phyloP scores from a whole-genome alignment of 2,888 invertebrate species.

The Andrena haemorrhoa region DNA sequence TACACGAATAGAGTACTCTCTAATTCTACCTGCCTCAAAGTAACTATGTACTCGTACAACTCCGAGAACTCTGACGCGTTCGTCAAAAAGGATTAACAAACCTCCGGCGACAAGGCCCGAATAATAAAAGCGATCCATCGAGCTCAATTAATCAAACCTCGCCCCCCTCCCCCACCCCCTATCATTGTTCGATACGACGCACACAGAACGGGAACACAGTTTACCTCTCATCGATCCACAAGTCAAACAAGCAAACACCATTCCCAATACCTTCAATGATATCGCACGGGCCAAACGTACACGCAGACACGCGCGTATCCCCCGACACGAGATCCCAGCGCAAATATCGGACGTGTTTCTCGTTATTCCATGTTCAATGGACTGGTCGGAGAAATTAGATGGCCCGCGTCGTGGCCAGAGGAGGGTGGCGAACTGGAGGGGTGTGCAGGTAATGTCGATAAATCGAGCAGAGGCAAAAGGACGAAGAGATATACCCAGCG shows the following conservation, averaged over 20 bases:
- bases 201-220: conserved; percentile 17
- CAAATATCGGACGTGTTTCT: conserved; percentile 14
- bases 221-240: conserved; percentile 19
- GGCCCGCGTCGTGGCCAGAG: conserved; percentile 12
- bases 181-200: conserved; percentile 1
- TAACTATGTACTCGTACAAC: not conserved
- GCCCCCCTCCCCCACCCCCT: not conserved
- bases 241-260: conserved; percentile 46
- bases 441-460: conserved; percentile 77
- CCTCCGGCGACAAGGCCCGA: not conserved
- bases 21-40: too few species aligned
- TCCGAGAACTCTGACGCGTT: not conserved
- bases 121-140: conserved; percentile 16
- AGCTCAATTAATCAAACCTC: conserved; percentile 27
- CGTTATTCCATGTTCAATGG: conserved; percentile 4
- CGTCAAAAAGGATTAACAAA: conserved; percentile 22
- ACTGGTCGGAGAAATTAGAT: conserved; percentile 51
- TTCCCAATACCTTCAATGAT: conserved; percentile 28
- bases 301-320: not conserved
- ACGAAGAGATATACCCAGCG: conserved; percentile 66
- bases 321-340: conserved; percentile 1
- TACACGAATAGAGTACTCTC: too few species aligned
- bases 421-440: not conserved
- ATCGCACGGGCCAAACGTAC: not conserved
- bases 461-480: conserved; percentile 74